These are phyloP conservation scores for Melitaea athalia DNA, from an alignment of 2,888 invertebrate species.

Conservation along the genomic window DNA sequence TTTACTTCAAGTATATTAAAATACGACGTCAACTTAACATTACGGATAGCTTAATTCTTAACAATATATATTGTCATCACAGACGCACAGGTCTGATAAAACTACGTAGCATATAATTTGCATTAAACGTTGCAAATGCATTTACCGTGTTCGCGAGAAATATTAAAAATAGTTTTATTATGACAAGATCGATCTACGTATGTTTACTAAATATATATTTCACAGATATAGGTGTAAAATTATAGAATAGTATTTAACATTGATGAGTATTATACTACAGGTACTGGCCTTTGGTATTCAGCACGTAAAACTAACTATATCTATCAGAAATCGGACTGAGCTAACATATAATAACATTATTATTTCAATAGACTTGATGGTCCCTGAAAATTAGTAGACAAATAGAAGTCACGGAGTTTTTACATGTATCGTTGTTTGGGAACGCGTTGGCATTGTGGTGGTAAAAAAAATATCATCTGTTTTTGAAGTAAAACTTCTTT, in stretches of 20 bases:
- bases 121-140: conserved; percentile 46
- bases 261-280: conserved; percentile 74
- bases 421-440: too few relatives aligned
- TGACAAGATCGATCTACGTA: conserved; percentile 5
- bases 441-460: too few relatives aligned
- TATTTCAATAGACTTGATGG: too few relatives aligned
- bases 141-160: conserved; percentile 1
- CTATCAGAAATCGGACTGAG: conserved; percentile 25
- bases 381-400: too few relatives aligned
- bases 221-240: conserved; percentile 44
- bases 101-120: conserved; percentile 34
- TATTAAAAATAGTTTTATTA: conserved; percentile 1
- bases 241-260: conserved; percentile 51
- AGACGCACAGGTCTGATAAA: conserved; percentile 42
- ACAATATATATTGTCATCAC: conserved; percentile 42
- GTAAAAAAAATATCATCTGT: too few relatives aligned
- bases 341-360: conserved; percentile 16
- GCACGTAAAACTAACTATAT: conserved; percentile 41
- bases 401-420: too few relatives aligned
- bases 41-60: conserved; percentile 19
- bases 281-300: conserved; percentile 70
- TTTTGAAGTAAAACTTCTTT: too few relatives aligned
- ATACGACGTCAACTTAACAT: conserved; percentile 26
- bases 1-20: conserved; percentile 42
- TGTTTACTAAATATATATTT: conserved; percentile 5